phyloP scores from a whole-genome alignment of 37 sponge, comb jelly and placozoan species.

The Eunapius fragilis region DNA sequence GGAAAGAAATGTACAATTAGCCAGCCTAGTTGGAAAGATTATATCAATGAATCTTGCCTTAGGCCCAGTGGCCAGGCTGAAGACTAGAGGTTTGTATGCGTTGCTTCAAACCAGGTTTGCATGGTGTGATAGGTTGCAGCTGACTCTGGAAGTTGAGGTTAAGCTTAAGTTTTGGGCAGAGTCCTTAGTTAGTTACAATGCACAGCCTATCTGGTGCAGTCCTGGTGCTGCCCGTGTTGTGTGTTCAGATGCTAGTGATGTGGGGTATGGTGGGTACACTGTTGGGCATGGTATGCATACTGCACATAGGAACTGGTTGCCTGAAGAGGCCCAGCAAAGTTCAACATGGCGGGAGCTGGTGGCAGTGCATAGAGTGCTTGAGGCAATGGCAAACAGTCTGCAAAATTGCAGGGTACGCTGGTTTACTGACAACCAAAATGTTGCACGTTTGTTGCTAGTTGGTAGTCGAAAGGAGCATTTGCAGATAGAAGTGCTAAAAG shows the following conservation, averaged over 20 bases:
- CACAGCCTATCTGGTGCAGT: constrained; percentile 13
- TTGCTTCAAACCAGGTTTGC: no score
- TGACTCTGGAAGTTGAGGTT: no score
- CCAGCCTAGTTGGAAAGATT: no score
- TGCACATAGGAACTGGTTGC: constrained; percentile 13
- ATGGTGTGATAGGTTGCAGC: no score
- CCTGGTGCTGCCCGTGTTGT: constrained; percentile 34
- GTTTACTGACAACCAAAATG: constrained; percentile 52
- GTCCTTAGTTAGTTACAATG: constrained; percentile 9
- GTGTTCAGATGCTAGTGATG: constrained; percentile 43
- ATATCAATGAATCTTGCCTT: constrained; percentile 23
- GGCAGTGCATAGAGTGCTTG: constrained; percentile 15
- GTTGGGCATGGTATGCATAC: neutral
- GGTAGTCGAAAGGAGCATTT: constrained; percentile 2
- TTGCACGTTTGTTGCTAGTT: constrained; percentile 12
- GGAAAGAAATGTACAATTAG: neutral
- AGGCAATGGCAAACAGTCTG: neutral
- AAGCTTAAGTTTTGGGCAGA: constrained; percentile 20
- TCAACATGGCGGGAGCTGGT: constrained; percentile 39
- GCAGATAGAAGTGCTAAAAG: constrained; percentile 6
- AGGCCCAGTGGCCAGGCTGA: neutral
- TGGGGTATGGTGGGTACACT: constrained; percentile 38
- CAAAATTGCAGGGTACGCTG: neutral
- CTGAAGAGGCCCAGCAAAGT: constrained; percentile 6
- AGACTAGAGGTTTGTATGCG: no score